Conservation (phyloP, 2,797 vertebrate species). For the Staurois parvus region DNA sequence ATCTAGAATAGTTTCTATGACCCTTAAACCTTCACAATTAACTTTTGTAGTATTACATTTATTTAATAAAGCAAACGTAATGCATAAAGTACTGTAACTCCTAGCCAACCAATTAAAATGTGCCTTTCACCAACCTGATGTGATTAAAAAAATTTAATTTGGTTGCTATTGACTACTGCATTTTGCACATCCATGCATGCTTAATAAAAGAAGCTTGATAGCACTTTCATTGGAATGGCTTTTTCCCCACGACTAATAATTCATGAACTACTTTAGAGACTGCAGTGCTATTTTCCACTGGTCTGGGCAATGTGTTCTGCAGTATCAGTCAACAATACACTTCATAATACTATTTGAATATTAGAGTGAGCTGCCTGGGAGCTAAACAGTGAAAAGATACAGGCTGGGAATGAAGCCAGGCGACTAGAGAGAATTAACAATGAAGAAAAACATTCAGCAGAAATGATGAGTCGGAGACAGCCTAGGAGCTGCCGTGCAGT, state of each 20-base stretch:
- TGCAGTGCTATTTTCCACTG: conserved; percentile 2
- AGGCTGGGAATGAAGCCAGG: conserved; percentile 32
- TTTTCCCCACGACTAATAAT: not conserved
- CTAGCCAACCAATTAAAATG: too few relatives aligned
- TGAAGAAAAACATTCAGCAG: conserved; percentile 27
- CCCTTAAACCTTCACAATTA: not conserved
- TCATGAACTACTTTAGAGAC: not conserved
- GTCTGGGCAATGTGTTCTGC: not conserved
- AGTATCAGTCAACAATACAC: conserved; percentile 26
- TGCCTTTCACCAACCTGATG: too few relatives aligned
- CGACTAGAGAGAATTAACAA: conserved; percentile 41
- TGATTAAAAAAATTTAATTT: too few relatives aligned
- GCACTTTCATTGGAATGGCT: not conserved
- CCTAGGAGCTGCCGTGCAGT: conserved; percentile 1
- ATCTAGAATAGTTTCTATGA: not conserved
- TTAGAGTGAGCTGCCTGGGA: conserved; percentile 28
- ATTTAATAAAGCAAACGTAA: too few relatives aligned
- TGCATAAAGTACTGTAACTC: too few relatives aligned
- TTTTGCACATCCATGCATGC: too few relatives aligned
- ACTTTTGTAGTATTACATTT: too few relatives aligned
- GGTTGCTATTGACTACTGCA: too few relatives aligned
- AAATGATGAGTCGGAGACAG: conserved; percentile 43
- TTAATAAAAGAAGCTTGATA: not conserved
- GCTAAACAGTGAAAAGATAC: conserved; percentile 10
- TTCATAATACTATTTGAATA: conserved; percentile 36